phyloP scores from a whole-genome alignment of 2,888 invertebrate genomes.

The Cephus pulcher region DNA sequence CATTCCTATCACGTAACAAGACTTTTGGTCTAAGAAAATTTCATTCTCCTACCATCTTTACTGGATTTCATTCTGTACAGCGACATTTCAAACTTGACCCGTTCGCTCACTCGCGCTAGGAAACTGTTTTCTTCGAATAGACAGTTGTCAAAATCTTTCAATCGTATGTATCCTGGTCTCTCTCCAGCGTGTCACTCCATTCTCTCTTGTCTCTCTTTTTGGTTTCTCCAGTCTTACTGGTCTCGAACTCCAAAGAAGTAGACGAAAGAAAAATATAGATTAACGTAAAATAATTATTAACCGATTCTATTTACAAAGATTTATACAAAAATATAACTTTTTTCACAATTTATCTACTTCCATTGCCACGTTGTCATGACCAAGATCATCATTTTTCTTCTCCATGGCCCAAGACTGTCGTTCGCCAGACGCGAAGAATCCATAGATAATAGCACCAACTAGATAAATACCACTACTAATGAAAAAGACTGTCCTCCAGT shows the following conservation, averaged over 20 bases:
- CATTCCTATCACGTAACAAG: not conserved
- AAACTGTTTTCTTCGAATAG: too few species aligned
- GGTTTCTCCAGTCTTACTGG: too few species aligned
- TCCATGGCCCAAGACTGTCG: conserved; percentile 84
- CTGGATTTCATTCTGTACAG: not conserved
- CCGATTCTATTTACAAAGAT: not conserved
- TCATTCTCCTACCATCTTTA: not conserved
- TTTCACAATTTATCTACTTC: conserved; percentile 49
- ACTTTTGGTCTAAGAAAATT: not conserved
- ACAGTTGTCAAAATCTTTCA: too few species aligned
- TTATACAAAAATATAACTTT: conserved; percentile 17
- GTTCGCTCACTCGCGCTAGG: too few species aligned
- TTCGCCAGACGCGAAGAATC: conserved; percentile 83
- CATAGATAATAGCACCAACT: conserved; percentile 87
- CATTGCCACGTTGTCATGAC: conserved; percentile 52
- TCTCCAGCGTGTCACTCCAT: too few species aligned
- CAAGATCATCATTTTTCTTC: conserved; percentile 37
- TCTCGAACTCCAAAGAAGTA: not conserved
- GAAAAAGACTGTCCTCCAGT: conserved; percentile 91
- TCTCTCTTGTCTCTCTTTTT: too few species aligned
- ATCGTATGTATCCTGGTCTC: too few species aligned
- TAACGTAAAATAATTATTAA: not conserved
- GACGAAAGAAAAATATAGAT: not conserved
- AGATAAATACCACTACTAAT: conserved; percentile 86
- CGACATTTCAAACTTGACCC: too few species aligned